These are phyloP conservation scores for Serilophus lunatus DNA, from an alignment of 2,113 vertebrate species.

Conservation along the genomic window DNA sequence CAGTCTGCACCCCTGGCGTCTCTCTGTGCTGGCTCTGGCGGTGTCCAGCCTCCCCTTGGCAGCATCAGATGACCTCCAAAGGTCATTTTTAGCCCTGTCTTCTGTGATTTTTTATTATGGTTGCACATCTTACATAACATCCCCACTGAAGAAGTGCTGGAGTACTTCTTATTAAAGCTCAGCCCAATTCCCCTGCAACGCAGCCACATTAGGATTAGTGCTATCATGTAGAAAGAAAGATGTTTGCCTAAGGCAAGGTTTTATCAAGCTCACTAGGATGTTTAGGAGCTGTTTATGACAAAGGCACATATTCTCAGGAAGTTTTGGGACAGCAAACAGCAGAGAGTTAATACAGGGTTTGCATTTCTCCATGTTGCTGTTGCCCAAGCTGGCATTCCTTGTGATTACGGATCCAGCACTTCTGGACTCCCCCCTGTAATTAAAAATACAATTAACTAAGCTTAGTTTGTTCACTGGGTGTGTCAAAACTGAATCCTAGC, in stretches of 20 bases:
- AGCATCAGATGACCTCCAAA: background rate
- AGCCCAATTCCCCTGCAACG: accelerated
- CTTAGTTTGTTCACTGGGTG: background rate
- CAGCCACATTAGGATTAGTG: background rate
- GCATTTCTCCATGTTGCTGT: background rate
- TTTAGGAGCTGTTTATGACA: background rate
- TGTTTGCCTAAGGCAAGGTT: background rate
- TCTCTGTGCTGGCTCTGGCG: background rate
- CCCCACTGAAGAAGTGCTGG: background rate
- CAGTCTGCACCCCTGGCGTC: background rate
- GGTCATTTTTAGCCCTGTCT: constrained; percentile 25
- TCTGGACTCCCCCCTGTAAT: background rate
- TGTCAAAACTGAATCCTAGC: background rate
- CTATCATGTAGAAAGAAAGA: background rate
- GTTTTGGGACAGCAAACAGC: background rate
- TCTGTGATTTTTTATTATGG: background rate
- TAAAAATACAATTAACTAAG: constrained; percentile 5
- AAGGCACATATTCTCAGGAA: background rate
- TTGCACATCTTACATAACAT: constrained; percentile 5
- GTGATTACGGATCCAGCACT: background rate
- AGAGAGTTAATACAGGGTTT: background rate
- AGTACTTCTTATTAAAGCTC: background rate
- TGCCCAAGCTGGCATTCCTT: background rate
- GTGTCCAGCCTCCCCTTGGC: background rate
- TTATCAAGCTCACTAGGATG: background rate